Evolutionary conservation across 2,797 vertebrate species (phyloP), one percentile per base, ranked within the genome.

Genomic region (Tapera naevia): DNA sequence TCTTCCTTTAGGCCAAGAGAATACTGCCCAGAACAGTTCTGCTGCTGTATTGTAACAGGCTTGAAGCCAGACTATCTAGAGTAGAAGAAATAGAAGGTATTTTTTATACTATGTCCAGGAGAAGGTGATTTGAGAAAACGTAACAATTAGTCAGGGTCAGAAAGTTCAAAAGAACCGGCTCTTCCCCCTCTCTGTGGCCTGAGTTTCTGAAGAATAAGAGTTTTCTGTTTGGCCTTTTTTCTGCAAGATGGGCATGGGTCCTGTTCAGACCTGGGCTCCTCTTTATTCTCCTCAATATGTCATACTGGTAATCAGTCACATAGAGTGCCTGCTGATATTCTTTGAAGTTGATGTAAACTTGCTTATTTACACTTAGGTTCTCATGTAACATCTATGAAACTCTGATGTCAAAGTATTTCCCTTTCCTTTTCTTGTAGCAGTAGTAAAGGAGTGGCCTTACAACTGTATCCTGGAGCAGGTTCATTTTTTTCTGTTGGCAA

Each of bases 161-260:
- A 94, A 80, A 73, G 8, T 16, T 75, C 4, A n/a, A 57, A 67
- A 76, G 35, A 37, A 32, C 12, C 35, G 37, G 3, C 4, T 9
- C 8, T 56, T 71, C 53, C 15, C 12, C 10, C 18, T 71, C 7
- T 17, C 25, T 2, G 0, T 28, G 7, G 2, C 6, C 21, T 15
- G 18, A 50, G 13, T 58, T 91, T 66, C 64, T 82, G 71, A 76
- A 76, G 54, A 71, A 79, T 62, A 88, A 14, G 21, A 51, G 6
- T 3, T 53, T 57, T 57, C 27, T 16, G 9, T 41, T 65, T 61
- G 21, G 4, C 12, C 21, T 57, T 60, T 87, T 23, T 2, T 54
- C 9, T 37, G 64, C 28, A 58, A 17, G 11, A 57, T 32, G 13
- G 17, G 74, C 5, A 3, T 4, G 15, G 13, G 17, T 45, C 2